Evolutionary conservation across 2,113 vertebrate species (phyloP).

Genomic region (Herpailurus yagouaroundi): DNA sequence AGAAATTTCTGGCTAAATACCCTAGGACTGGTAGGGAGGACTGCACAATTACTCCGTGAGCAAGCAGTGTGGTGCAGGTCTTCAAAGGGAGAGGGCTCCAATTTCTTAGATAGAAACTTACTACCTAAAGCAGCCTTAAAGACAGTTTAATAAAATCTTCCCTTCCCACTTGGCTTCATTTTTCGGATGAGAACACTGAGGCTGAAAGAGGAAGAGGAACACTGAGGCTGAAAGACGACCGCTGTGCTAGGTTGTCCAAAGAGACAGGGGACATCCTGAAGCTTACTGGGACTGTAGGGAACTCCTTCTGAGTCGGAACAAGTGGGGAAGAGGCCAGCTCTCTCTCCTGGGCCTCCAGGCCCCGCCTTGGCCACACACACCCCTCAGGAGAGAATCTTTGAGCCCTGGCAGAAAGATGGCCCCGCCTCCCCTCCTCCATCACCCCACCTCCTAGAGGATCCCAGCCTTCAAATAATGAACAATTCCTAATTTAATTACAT

Average conservation of each 20-base stretch:
- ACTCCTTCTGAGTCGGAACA: not conserved
- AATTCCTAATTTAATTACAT: constrained; percentile 72
- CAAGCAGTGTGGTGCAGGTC: not conserved
- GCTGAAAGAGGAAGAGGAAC: not conserved
- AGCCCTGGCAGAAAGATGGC: not conserved
- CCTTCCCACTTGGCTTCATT: not conserved
- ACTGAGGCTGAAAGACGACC: not conserved
- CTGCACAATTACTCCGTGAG: not conserved
- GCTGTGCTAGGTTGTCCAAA: not conserved
- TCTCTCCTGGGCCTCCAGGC: not conserved
- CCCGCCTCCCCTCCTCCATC: not conserved
- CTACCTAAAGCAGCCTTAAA: not conserved
- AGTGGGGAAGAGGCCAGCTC: too few relatives aligned
- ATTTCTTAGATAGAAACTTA: not conserved
- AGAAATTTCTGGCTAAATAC: not conserved
- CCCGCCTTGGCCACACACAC: not conserved
- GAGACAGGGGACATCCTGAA: not conserved
- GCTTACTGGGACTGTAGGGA: not conserved
- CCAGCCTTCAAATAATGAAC: constrained; percentile 46
- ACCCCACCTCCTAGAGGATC: constrained; percentile 31
- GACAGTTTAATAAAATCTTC: not conserved
- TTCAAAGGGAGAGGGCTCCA: not conserved
- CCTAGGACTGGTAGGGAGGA: not conserved
- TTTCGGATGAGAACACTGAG: not conserved
- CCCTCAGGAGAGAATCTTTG: not conserved